Evolutionary conservation across 2,888 invertebrate species (phyloP).

Genomic region (Fragum whitleyi): DNA sequence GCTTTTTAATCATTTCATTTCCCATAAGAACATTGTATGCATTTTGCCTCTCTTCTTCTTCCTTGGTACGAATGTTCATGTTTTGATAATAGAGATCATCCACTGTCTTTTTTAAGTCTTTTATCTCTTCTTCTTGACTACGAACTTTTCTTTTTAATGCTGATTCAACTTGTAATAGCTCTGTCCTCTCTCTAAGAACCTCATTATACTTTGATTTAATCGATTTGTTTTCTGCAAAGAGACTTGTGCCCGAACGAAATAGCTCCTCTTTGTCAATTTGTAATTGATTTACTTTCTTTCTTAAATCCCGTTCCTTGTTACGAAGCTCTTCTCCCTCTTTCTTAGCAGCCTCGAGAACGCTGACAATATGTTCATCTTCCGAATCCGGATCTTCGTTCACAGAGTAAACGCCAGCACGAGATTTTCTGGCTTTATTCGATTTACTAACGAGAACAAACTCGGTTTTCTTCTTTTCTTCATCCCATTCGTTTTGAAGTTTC

Average conservation of each 20-base stretch:
- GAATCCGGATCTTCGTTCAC: conserved; percentile 58
- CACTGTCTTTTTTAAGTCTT: conserved; percentile 58
- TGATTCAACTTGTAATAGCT: conserved; percentile 48
- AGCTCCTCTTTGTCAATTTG: conserved; percentile 62
- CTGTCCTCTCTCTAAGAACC: conserved; percentile 43
- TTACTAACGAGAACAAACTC: conserved; percentile 65
- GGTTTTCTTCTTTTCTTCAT: conserved; percentile 54
- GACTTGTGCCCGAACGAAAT: conserved; percentile 58
- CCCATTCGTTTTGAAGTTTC: conserved; percentile 58
- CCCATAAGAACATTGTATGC: conserved; percentile 63
- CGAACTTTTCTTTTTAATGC: conserved; percentile 51
- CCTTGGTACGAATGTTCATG: conserved; percentile 51
- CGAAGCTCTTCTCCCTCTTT: conserved; percentile 48
- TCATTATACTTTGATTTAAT: conserved; percentile 52
- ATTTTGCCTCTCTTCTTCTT: conserved; percentile 53
- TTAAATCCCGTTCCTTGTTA: conserved; percentile 47
- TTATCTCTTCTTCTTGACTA: conserved; percentile 56
- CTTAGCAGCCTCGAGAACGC: conserved; percentile 53
- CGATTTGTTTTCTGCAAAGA: conserved; percentile 60
- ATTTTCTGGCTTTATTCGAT: conserved; percentile 27
- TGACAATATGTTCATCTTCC: conserved; percentile 60
- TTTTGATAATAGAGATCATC: conserved; percentile 65
- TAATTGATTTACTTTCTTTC: conserved; percentile 52
- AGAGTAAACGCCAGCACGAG: conserved; percentile 11
- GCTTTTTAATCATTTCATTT: conserved; percentile 61